These are phyloP conservation scores for Stenopsyche tienmushanensis DNA, from an alignment of 1,140 invertebrate genomes.

Conservation along the genomic window DNA sequence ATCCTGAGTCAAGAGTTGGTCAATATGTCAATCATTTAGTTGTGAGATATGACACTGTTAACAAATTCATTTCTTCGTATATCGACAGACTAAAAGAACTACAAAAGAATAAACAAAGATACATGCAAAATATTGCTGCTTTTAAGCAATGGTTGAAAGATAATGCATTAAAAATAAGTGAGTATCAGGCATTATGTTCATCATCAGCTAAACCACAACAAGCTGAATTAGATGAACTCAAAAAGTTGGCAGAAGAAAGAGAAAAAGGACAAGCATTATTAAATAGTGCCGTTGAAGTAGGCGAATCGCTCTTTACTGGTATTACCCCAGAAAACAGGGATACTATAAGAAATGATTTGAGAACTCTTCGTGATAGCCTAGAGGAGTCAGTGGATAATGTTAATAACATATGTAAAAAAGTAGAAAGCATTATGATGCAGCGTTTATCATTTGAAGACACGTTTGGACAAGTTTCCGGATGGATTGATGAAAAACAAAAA, in stretches of 20 bases:
- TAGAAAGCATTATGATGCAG: constrained; percentile 83
- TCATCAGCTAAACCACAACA: constrained; percentile 67
- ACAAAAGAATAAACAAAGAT: constrained; percentile 65
- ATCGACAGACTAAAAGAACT: constrained; percentile 69
- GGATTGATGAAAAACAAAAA: constrained; percentile 75
- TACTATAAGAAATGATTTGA: constrained; percentile 76
- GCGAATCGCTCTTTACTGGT: constrained; percentile 83
- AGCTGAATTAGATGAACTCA: constrained; percentile 72
- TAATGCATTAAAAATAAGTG: constrained; percentile 70
- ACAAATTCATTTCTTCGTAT: constrained; percentile 69
- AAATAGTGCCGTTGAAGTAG: constrained; percentile 79
- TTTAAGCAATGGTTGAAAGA: constrained; percentile 79
- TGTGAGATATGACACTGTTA: constrained; percentile 72
- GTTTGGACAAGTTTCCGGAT: constrained; percentile 77
- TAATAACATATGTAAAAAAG: constrained; percentile 80
- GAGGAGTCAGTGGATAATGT: constrained; percentile 82
- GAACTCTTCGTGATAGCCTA: constrained; percentile 77
- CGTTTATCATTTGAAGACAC: constrained; percentile 89
- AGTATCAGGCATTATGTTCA: constrained; percentile 65
- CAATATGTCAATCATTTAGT: constrained; percentile 79
- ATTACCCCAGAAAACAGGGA: constrained; percentile 87
- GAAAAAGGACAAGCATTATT: constrained; percentile 77
- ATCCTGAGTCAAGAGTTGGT: constrained; percentile 77
- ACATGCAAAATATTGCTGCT: constrained; percentile 65
- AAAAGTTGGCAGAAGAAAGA: constrained; percentile 70